Percentiles rank a stretch among this genome's conserved stretches.
phyloP scores from a whole-genome alignment of 2,888 invertebrate genomes.

The Drosophila tanythrix region DNA sequence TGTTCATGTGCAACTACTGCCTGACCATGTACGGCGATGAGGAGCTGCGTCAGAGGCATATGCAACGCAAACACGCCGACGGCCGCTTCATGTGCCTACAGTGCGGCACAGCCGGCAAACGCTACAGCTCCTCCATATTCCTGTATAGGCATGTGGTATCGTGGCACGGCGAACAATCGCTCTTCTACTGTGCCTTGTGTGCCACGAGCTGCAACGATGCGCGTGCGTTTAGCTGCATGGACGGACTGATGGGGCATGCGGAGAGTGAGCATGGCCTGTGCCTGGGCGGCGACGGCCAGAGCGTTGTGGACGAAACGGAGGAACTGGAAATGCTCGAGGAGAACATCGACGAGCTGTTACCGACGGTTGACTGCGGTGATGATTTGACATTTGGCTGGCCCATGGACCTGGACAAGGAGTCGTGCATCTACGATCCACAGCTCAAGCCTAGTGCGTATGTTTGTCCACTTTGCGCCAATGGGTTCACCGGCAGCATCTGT shows the following conservation, averaged over 20 bases:
- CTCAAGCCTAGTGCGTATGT: constrained; percentile 58
- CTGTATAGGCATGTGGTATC: constrained; percentile 63
- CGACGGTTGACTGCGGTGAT: constrained; percentile 67
- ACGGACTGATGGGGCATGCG: constrained; percentile 51
- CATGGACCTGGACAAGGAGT: constrained; percentile 62
- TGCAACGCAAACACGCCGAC: constrained; percentile 56
- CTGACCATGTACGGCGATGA: constrained; percentile 65
- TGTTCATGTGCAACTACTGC: constrained; percentile 60
- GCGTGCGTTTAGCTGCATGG: constrained; percentile 51
- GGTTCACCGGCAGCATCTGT: constrained; percentile 63
- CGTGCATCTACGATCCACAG: constrained; percentile 61
- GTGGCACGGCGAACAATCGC: constrained; percentile 67
- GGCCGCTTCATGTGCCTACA: constrained; percentile 58
- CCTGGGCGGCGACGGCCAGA: constrained; percentile 33
- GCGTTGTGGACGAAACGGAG: constrained; percentile 63
- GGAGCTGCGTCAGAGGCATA: constrained; percentile 49
- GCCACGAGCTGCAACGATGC: constrained; percentile 56
- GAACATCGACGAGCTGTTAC: constrained; percentile 69
- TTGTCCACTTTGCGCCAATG: constrained; percentile 65
- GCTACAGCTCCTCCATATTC: constrained; percentile 56
- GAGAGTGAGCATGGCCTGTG: constrained; percentile 45
- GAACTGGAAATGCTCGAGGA: constrained; percentile 68
- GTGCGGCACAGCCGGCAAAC: constrained; percentile 61
- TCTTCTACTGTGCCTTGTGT: constrained; percentile 69
- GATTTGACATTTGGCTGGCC: constrained; percentile 71